Base-by-base conservation (phyloP, 1,140 invertebrate genomes). In the Megathymus violae region DNA sequence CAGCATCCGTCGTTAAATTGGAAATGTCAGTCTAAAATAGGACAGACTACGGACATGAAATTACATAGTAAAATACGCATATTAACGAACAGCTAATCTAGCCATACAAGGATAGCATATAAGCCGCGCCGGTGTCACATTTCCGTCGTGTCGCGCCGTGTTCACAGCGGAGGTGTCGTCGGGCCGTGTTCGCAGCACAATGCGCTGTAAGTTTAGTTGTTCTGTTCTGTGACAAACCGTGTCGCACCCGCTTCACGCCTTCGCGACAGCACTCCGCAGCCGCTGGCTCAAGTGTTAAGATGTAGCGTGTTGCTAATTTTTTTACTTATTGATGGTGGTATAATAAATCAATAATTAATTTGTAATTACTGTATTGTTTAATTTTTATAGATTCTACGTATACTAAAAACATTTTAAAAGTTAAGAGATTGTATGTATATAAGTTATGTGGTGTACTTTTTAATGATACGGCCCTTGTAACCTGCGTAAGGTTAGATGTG, bases 171-270 rank as follows among this genome's bases (percentile, higher is more conserved):
- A 48, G 46, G 46, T 41, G 14, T 41, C 19, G 41, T 40, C 17
- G 51, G 51, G 51, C 19, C 51, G 51, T 19, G 22, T 41, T 41
- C 51, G 22, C 11, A 15, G 17, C 38, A 56, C 52, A 56, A 56
- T 56, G 13, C 40, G 52, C 52, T 56, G 52, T 56, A 56, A 56
- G 52, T 44, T 56, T 56, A 56, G 52, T 56, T 56, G 52, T 44
- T 56, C 50, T 54, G 51, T 48, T 48, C 25, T 50, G 44, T 14
- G 36, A 54, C 51, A 54, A 54, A 43, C 22, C 38, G 40, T 56
- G 52, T 56, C 62, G 70, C 68, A 60, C 68, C 71, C 67, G 64
- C 63, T 76, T 78, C 67, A 71, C 71, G 71, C 71, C 76, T 74
- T 67, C 75, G 63, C 69, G 64, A 72, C 63, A 64, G 67, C 65